These are phyloP conservation scores for Sciurus carolinensis DNA, from an alignment of 2,797 vertebrate species.

Conservation along the genomic window DNA sequence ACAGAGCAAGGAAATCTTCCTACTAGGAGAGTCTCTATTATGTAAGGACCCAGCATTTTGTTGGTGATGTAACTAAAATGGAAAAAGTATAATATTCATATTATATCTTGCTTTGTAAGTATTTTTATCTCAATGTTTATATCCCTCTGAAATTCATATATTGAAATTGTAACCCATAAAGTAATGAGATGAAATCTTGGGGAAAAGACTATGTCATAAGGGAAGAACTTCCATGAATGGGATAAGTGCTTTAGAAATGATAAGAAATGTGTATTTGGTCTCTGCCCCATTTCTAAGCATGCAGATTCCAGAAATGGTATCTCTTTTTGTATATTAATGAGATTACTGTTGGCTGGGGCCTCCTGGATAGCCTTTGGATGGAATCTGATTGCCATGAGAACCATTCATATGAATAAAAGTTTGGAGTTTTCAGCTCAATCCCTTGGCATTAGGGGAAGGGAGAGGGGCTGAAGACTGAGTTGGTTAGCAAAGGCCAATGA, in stretches of 20 bases:
- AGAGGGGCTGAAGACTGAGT: background rate
- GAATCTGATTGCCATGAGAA: background rate
- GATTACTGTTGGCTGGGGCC: background rate
- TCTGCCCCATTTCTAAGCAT: background rate
- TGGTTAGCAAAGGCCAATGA: background rate
- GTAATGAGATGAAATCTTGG: too few relatives aligned
- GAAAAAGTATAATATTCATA: background rate
- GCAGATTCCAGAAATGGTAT: background rate
- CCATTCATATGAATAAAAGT: background rate
- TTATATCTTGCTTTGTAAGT: background rate
- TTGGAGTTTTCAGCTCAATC: background rate
- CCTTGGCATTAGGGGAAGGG: background rate
- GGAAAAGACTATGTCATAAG: background rate
- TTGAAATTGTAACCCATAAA: background rate
- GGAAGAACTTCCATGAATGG: background rate
- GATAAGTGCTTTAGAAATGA: background rate
- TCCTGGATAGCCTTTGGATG: background rate
- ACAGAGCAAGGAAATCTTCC: background rate
- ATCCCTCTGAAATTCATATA: background rate
- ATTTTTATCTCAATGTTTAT: background rate
- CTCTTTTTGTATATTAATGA: background rate
- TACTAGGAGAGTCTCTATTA: background rate
- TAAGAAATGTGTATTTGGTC: background rate
- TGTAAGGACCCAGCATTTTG: background rate
- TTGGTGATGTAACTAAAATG: background rate